These are phyloP conservation scores for Lasioglossum marginatum DNA, from an alignment of 2,888 invertebrate species.

Conservation along the genomic window DNA sequence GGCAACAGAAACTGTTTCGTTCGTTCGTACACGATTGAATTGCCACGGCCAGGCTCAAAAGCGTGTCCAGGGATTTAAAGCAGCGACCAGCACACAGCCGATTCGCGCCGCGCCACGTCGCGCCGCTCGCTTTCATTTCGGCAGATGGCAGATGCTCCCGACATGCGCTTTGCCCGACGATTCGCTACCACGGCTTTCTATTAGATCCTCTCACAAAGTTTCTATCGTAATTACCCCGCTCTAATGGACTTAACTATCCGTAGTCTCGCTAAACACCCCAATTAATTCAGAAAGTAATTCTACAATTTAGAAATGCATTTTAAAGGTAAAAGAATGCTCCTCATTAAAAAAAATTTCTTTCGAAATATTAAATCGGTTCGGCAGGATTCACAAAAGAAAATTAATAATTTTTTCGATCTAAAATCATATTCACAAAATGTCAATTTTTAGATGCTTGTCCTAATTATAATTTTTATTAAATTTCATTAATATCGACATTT, in stretches of 20 bases:
- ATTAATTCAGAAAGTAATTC: background rate
- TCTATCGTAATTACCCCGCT: slow-evolving; percentile 69
- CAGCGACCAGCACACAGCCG: background rate
- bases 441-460: too few species aligned
- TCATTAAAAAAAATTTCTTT: too few species aligned
- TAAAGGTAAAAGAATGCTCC: too few species aligned
- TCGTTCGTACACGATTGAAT: slow-evolving; percentile 48
- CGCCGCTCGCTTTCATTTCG: background rate
- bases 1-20: background rate
- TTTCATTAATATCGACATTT: too few species aligned
- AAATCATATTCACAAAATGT: too few species aligned
- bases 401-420: too few species aligned
- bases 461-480: too few species aligned
- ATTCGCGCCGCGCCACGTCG: background rate
- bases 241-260: slow-evolving; percentile 69
- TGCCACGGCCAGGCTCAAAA: slow-evolving; percentile 37
- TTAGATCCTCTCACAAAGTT: slow-evolving; percentile 61
- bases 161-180: slow-evolving; percentile 29
- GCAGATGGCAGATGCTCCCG: slow-evolving; percentile 32
- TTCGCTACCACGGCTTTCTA: slow-evolving; percentile 34
- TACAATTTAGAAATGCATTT: too few species aligned
- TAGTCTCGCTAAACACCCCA: slow-evolving; percentile 57
- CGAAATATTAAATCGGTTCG: too few species aligned
- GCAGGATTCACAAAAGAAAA: too few species aligned
- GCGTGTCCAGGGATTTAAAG: slow-evolving; percentile 61